phyloP scores from a whole-genome alignment of 53 echinoderm and acorn worm species.

The Antedon mediterranea region DNA sequence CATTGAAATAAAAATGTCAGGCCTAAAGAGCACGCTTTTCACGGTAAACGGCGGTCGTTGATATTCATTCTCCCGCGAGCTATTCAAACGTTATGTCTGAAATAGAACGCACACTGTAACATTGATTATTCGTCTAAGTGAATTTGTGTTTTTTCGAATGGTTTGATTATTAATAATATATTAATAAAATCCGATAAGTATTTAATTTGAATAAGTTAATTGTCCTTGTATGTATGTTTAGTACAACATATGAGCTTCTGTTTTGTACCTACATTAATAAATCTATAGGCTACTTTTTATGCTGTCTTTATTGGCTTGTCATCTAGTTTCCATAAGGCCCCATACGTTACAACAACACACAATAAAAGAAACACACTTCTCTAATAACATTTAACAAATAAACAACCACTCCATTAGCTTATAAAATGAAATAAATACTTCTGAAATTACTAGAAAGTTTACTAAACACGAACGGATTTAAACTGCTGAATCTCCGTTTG shows the following conservation, averaged over 20 bases:
- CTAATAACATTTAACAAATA: too few relatives aligned
- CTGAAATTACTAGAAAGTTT: not conserved
- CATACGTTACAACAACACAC: too few relatives aligned
- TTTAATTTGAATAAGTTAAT: too few relatives aligned
- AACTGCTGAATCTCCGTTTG: not conserved
- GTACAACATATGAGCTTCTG: too few relatives aligned
- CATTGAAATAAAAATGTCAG: not conserved
- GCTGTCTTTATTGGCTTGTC: too few relatives aligned
- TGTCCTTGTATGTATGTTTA: too few relatives aligned
- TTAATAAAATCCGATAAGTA: not conserved
- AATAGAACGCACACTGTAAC: not conserved
- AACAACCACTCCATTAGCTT: too few relatives aligned
- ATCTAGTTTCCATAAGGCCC: too few relatives aligned
- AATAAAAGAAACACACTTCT: too few relatives aligned
- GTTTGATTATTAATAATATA: not conserved
- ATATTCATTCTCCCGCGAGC: not conserved
- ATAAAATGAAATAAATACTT: not conserved
- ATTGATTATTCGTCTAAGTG: not conserved
- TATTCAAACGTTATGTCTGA: not conserved
- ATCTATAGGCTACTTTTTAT: too few relatives aligned
- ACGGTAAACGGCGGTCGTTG: not conserved
- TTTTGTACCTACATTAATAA: too few relatives aligned
- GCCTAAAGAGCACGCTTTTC: not conserved
- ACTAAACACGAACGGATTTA: not conserved
- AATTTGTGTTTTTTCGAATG: not conserved